phyloP scores from a whole-genome alignment of 2,113 vertebrate genomes.

The Corythaeola cristata region DNA sequence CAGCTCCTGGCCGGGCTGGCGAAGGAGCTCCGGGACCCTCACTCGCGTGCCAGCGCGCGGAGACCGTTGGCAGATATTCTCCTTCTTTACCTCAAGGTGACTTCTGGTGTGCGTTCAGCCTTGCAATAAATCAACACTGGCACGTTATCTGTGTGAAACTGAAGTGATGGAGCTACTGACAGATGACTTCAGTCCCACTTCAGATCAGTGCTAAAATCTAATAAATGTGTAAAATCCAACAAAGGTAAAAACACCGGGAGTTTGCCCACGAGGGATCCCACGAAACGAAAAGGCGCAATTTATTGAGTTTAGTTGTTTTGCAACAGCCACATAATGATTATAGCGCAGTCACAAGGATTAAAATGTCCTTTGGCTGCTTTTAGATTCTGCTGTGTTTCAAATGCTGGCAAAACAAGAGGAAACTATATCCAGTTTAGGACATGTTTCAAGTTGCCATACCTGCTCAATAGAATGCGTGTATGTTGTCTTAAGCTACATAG shows the following conservation, averaged over 20 bases:
- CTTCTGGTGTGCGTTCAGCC: not conserved
- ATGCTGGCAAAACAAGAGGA: not conserved
- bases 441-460: not conserved
- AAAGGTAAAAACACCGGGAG: not conserved
- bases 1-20: not conserved
- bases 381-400: not conserved
- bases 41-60: accelerated
- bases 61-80: not conserved
- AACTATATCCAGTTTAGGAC: not conserved
- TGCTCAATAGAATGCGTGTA: not conserved
- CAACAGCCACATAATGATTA: not conserved
- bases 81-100: not conserved
- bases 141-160: not conserved
- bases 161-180: not conserved
- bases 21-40: not conserved
- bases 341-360: not conserved
- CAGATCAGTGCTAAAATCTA: not conserved
- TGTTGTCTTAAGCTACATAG: not conserved
- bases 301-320: not conserved
- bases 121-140: not conserved
- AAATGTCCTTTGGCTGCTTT: not conserved
- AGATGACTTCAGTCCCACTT: not conserved
- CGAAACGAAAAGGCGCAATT: not conserved
- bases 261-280: not conserved
- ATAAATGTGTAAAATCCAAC: not conserved